A percentile compares a stretch with the other conserved stretches of the same genome.
These are phyloP conservation scores for Laticauda laticaudata DNA, from an alignment of 2,113 vertebrate genomes.

Conservation along the genomic window DNA sequence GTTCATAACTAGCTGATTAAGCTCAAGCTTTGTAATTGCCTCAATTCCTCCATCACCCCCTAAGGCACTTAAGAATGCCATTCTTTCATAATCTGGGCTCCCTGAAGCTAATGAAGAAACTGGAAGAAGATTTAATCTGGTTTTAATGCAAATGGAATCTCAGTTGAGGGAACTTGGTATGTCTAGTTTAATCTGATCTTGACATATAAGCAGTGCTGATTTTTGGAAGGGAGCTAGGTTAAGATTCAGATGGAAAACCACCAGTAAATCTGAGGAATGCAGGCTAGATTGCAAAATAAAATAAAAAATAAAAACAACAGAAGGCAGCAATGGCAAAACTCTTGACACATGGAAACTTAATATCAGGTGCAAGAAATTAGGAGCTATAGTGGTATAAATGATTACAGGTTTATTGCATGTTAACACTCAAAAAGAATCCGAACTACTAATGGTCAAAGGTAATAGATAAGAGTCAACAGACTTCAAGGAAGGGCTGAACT, in stretches of 20 bases:
- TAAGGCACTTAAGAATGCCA: background rate
- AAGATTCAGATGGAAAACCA: background rate
- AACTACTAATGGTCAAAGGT: too few relatives aligned
- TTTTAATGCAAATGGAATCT: constrained; percentile 28
- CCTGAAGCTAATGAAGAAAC: constrained; percentile 25
- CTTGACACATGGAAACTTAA: background rate
- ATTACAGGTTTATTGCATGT: too few relatives aligned
- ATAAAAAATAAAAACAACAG: background rate
- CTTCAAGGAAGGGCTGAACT: too few relatives aligned
- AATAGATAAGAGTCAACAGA: too few relatives aligned
- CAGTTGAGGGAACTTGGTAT: background rate
- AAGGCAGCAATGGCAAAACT: background rate
- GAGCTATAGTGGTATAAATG: too few relatives aligned
- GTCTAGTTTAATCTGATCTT: background rate
- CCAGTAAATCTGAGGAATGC: background rate
- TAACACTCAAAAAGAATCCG: too few relatives aligned
- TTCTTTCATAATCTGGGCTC: constrained; percentile 22
- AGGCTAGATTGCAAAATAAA: background rate
- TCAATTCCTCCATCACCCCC: background rate
- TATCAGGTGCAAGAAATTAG: too few relatives aligned
- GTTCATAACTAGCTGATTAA: background rate
- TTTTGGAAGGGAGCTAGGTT: background rate
- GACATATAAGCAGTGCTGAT: background rate
- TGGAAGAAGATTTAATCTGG: constrained; percentile 48
- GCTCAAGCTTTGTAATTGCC: background rate